Base-by-base conservation (phyloP, 2,113 vertebrate species). In the Eleginops maclovinus region DNA sequence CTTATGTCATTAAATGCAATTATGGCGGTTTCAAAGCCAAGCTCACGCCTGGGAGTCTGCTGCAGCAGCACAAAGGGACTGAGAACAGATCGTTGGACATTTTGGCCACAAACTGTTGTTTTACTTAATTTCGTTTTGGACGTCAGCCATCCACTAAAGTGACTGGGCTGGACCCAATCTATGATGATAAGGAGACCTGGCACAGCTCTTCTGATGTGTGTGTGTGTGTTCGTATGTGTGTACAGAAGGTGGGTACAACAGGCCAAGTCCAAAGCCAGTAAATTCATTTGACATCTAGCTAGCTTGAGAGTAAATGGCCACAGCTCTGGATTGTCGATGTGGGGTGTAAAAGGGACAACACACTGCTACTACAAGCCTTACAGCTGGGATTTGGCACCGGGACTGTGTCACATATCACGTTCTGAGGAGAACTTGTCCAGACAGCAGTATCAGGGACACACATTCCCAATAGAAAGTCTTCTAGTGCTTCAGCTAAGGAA, bases 81-180 rank as follows among this genome's bases (percentile, higher is more conserved):
- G 53, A 68, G 22, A 61, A 61, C 19, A 26, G 21, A 82, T 56
- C 11, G 43, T 8, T n/a, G 1, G 79, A 72, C 67, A 70, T 86
- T 81, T 88, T 87, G 83, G 83, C 79, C 44, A 36, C 54, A 82
- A 86, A 83, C 66, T 47, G 47, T 79, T 79, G 70, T 84, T 84
- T 82, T 83, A n/a, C 70, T 84, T 88, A 74, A 88, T 89, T 85
- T 83, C 65, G 44, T 56, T 58, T 76, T 86, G 88, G 87, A 81
- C 11, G 56, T 24, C 82, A 69, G 83, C 87, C 87, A 91, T 82
- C 69, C 61, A 21, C 63, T 61, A 63, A 79, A 88, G 82, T 73
- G 77, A 67, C 79, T 75, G 55, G 55, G 79, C 81, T 72, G 70
- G 62, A 75, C 41, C 61, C 4, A 44, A 91, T 88, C 80, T 26